A percentile compares a stretch with the other conserved stretches of the same genome.
Conservation (phyloP, 1,140 invertebrate species). For the Anadara kagoshimensis region DNA sequence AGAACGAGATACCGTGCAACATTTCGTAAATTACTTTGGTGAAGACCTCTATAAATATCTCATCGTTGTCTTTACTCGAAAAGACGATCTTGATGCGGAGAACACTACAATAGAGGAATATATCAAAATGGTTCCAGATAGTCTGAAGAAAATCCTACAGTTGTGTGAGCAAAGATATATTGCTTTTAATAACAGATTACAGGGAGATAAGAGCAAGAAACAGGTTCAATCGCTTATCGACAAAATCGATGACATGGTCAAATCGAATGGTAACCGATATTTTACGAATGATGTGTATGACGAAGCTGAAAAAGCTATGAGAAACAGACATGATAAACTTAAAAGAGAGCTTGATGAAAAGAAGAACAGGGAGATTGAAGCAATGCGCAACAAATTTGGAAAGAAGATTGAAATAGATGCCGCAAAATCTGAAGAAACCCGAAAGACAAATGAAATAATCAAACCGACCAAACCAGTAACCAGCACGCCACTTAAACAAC, state of each 20-base stretch:
- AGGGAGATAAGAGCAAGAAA: not conserved
- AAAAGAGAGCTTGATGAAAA: too few species aligned
- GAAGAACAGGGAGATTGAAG: too few species aligned
- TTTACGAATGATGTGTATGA: too few species aligned
- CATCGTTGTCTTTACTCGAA: conserved; percentile 8
- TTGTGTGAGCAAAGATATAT: not conserved
- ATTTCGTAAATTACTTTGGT: not conserved
- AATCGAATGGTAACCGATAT: too few species aligned
- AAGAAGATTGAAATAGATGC: too few species aligned
- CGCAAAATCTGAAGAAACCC: too few species aligned
- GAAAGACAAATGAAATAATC: too few species aligned
- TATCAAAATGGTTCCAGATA: not conserved
- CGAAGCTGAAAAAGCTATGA: too few species aligned
- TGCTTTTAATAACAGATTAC: not conserved
- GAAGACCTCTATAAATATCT: conserved; percentile 2
- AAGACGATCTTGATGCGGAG: not conserved
- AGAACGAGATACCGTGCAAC: conserved; percentile 5
- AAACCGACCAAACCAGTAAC: too few species aligned
- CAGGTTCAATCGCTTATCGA: not conserved
- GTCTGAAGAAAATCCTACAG: not conserved
- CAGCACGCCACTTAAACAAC: too few species aligned
- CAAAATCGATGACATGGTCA: not conserved
- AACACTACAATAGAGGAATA: not conserved
- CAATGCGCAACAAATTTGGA: too few species aligned
- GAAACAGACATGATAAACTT: too few species aligned